Evolutionary conservation across 2,888 invertebrate genomes (phyloP).

Genomic region (Drosophila leonis): DNA sequence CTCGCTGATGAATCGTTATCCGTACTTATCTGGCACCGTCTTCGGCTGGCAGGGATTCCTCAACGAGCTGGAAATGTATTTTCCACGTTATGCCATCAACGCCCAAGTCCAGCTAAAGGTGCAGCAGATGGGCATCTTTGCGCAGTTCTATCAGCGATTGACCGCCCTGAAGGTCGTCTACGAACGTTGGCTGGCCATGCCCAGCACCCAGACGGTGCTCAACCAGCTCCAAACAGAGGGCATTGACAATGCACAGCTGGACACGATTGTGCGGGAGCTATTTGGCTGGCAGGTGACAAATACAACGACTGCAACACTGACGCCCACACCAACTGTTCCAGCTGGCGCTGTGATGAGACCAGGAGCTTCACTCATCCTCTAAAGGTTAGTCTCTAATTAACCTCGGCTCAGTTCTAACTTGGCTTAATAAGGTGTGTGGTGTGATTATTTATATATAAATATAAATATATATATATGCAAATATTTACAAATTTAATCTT

Average conservation of each 20-base stretch:
- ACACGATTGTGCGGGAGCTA: slow-evolving; percentile 75
- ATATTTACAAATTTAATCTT: background rate
- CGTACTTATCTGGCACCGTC: slow-evolving; percentile 69
- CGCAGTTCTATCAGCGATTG: slow-evolving; percentile 73
- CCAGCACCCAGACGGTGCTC: slow-evolving; percentile 62
- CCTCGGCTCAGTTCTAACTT: background rate
- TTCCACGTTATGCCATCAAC: slow-evolving; percentile 69
- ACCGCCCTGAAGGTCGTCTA: slow-evolving; percentile 69
- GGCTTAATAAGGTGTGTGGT: background rate
- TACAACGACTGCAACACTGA: slow-evolving; percentile 30
- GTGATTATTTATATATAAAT: background rate
- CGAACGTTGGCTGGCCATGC: slow-evolving; percentile 75
- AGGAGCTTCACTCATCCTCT: slow-evolving; percentile 15
- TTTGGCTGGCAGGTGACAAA: slow-evolving; percentile 73
- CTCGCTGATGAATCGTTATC: slow-evolving; percentile 64
- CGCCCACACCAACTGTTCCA: slow-evolving; percentile 17
- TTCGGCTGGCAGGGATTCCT: slow-evolving; percentile 83
- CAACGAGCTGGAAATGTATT: slow-evolving; percentile 73
- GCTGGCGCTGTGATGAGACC: slow-evolving; percentile 53
- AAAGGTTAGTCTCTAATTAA: background rate
- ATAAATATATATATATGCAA: background rate
- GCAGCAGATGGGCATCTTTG: slow-evolving; percentile 70
- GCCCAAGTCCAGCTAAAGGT: slow-evolving; percentile 73
- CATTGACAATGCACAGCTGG: slow-evolving; percentile 72
- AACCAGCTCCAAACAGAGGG: slow-evolving; percentile 69